Base-by-base conservation (phyloP, 37 sponge, comb jelly and placozoan genomes). In the Eunapius fragilis region DNA sequence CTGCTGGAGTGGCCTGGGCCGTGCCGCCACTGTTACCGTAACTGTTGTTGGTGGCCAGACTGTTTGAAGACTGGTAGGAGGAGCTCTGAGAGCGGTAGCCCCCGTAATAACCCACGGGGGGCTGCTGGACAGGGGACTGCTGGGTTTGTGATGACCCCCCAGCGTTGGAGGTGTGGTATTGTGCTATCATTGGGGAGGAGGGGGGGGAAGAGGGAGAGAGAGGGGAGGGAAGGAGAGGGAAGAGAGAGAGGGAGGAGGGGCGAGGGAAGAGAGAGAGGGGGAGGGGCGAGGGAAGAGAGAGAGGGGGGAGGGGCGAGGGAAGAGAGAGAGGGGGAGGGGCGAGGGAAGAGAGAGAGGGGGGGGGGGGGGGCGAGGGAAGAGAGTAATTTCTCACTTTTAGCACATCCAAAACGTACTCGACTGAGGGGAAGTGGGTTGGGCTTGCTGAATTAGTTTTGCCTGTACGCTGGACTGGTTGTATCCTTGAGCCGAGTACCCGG, bases 61-160 rank as follows among this genome's bases (percentile, higher is more conserved):
- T 38, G 77, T 75, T 27, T 32, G 76, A 32, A 36, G 35, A 24
- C 24, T 27, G 69, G 69, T 75, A 76, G 69, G 80, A 75, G 75
- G n/a, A n/a, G n/a, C n/a, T n/a, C 74, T 68, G 47, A 68, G 70
- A 49, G 87, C 31, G 3, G 80, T 5, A 23, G n/a, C n/a, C n/a
- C n/a, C 72, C 31, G n/a, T 74, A 35, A 35, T 68, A 75, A 36
- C 22, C 26, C 23, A 45, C 47, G 14, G 76, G 36, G 26, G 32
- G 76, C n/a, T n/a, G n/a, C n/a, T n/a, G n/a, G n/a, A n/a, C n/a
- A n/a, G n/a, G n/a, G n/a, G n/a, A n/a, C 28, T 30, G 76, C 76
- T 37, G 76, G 76, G 32, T 75, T 37, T 24, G 76, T 3, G 14
- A 26, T 33, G 25, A 45, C 50, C 33, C 31, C 41, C 49, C 2